A percentile compares a stretch with the other conserved stretches of the same genome.
phyloP scores from a whole-genome alignment of 2,888 invertebrate species.

The Yponomeuta plumbellus region DNA sequence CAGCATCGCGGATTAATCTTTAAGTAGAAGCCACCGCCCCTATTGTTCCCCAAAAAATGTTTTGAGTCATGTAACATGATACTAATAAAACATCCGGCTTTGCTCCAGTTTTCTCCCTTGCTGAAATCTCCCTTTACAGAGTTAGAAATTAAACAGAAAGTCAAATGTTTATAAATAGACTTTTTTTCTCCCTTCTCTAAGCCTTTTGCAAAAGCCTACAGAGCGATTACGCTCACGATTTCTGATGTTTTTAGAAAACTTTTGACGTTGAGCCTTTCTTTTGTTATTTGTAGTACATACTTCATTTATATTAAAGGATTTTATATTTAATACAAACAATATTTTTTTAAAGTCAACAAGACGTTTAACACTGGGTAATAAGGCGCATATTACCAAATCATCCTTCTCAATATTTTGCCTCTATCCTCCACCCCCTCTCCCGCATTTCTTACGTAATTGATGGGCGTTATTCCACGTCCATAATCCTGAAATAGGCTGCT shows the following conservation, averaged over 20 bases:
- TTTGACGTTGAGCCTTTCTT: too few species aligned
- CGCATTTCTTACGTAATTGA: constrained; percentile 6
- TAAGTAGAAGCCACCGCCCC: not conserved
- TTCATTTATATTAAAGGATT: too few species aligned
- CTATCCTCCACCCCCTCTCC: not conserved
- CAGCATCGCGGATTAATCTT: not conserved
- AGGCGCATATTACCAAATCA: too few species aligned
- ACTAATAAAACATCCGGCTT: constrained; percentile 5
- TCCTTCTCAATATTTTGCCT: not conserved
- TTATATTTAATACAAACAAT: too few species aligned
- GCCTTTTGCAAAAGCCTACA: too few species aligned
- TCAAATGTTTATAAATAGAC: not conserved
- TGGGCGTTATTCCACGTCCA: not conserved
- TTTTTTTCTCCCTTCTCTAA: too few species aligned
- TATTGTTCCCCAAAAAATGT: not conserved
- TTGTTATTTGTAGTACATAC: too few species aligned
- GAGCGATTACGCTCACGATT: too few species aligned
- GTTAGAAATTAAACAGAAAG: not conserved
- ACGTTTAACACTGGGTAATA: too few species aligned
- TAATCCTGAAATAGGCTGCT: constrained; percentile 11
- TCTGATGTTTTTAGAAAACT: too few species aligned
- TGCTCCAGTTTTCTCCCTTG: not conserved
- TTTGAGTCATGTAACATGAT: constrained; percentile 5
- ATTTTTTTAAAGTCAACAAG: too few species aligned
- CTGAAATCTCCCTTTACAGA: not conserved